phyloP scores from a whole-genome alignment of 2,888 invertebrate species.

The Apotomis turbidana region DNA sequence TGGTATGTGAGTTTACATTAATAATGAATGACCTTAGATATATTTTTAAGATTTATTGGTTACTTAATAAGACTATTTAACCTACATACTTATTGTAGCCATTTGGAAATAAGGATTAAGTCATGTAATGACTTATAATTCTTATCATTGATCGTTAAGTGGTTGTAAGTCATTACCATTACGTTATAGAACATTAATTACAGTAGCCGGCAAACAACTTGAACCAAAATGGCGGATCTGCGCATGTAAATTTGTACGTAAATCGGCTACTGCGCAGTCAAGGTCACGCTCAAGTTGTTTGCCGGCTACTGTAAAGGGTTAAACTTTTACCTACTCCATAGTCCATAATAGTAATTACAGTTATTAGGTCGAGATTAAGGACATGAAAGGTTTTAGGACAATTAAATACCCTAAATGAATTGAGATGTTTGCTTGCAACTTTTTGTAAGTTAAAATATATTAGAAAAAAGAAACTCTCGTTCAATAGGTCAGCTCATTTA shows the following conservation, averaged over 20 bases:
- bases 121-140: background rate
- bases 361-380: no score
- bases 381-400: no score
- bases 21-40: conserved; percentile 8
- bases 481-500: conserved; percentile 11
- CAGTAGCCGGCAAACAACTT: no score
- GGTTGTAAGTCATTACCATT: background rate
- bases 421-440: no score
- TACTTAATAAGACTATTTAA: conserved; percentile 11
- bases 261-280: no score
- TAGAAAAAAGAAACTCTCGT: background rate
- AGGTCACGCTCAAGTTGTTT: no score
- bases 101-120: conserved; percentile 3
- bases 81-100: background rate
- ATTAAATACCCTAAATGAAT: no score
- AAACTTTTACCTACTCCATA: background rate
- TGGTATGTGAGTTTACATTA: conserved; percentile 23
- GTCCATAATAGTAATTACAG: no score
- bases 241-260: no score
- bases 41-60: conserved; percentile 1
- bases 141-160: background rate
- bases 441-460: background rate
- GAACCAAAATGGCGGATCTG: no score
- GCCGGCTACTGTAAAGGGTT: no score
- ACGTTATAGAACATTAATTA: background rate